Conservation (phyloP, 2,113 vertebrate genomes). For the Chroicocephalus ridibundus region DNA sequence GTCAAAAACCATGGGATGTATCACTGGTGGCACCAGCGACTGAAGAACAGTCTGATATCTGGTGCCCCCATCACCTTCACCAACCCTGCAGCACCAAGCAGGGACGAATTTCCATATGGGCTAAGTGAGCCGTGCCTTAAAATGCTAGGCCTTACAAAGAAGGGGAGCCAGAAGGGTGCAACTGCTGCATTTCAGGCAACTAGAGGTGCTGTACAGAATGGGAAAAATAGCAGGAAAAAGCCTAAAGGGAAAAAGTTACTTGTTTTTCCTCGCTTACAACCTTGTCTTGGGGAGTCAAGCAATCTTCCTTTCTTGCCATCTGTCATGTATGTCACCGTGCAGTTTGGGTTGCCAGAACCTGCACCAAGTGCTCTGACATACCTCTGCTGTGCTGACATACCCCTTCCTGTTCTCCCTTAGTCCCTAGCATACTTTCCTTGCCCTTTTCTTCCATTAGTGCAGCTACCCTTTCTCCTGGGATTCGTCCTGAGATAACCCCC, state of each 20-base stretch:
- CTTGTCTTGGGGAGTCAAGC: not conserved
- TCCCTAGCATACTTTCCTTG: not conserved
- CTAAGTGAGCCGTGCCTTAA: not conserved
- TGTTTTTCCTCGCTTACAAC: not conserved
- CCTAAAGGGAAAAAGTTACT: not conserved
- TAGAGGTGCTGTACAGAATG: not conserved
- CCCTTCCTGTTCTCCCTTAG: rapidly evolving
- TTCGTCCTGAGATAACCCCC: not conserved
- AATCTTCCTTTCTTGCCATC: not conserved
- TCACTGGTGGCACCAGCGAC: not conserved
- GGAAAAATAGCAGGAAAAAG: not conserved
- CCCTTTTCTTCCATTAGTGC: not conserved
- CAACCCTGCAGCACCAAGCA: not conserved
- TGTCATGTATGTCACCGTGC: rapidly evolving
- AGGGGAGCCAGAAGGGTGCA: too few relatives aligned
- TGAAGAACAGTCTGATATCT: not conserved
- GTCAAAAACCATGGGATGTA: rapidly evolving
- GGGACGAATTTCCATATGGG: not conserved
- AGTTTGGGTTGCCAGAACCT: not conserved
- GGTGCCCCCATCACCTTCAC: not conserved
- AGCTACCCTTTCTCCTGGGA: not conserved
- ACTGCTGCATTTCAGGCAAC: not conserved
- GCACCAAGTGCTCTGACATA: not conserved
- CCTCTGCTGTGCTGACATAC: not conserved
- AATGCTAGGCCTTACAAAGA: not conserved